Base-by-base conservation (phyloP, 2,888 invertebrate species). In the Caenorhabditis sinica region DNA sequence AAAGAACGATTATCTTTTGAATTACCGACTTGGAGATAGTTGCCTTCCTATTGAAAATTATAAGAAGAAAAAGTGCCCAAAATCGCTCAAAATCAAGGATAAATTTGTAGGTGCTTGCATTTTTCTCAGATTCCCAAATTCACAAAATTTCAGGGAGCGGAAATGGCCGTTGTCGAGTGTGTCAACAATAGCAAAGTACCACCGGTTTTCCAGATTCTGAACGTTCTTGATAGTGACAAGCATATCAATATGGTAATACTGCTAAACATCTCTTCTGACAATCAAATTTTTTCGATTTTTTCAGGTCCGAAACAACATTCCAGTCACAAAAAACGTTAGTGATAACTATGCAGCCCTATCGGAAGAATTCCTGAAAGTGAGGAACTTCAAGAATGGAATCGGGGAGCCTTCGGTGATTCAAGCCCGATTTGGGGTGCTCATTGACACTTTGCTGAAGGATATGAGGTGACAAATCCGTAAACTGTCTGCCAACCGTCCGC, bases 201-300 rank as follows among this genome's bases (percentile, higher is more conserved):
- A 2, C 36, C 53, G 23, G 36, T 71, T 9, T 71, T 71, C 43
- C 15, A 71, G 1, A 33, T 23, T 1, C 28, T 40, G 25, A 15
- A 58, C 28, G 23, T 25, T 15, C 9, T 4, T 1, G 43, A 60
- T 11, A n/a, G 30, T 45, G 74, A 74, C 5, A 36, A 6, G 6
- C 63, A 17, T 13, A 53, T 74, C 33, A 74, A 53, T 28, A 30
- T 51, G 61, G 63, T 63, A 20, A 20, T n/a, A n/a, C n/a, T n/a
- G n/a, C n/a, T n/a, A n/a, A n/a, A n/a, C n/a, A n/a, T n/a, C n/a
- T n/a, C 13, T 20, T 56, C 28, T 25, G 28, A 20, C n/a, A n/a
- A n/a, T n/a, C n/a, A n/a, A n/a, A n/a, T n/a, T n/a, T n/a, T n/a
- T n/a, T n/a, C n/a, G n/a, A n/a, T n/a, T n/a, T n/a, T 71, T 58